Conservation (phyloP, 2,888 invertebrate genomes). For the Brachycybe producta region DNA sequence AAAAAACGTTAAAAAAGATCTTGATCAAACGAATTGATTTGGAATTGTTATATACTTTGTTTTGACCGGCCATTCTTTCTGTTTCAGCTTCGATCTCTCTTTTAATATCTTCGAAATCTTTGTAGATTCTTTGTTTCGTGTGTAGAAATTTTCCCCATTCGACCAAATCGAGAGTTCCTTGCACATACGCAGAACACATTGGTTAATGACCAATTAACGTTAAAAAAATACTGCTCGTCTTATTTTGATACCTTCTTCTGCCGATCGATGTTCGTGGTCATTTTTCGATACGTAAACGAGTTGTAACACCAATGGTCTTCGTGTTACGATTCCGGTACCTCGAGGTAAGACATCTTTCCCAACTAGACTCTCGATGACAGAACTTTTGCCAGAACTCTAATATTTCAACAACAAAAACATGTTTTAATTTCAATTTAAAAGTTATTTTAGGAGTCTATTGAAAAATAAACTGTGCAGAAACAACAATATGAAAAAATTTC, state of each 20-base stretch:
- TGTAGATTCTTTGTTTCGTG: constrained; percentile 71
- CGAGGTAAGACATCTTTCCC: constrained; percentile 94
- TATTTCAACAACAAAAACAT: no score
- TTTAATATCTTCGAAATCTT: constrained; percentile 81
- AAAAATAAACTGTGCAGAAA: no score
- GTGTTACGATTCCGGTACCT: constrained; percentile 93
- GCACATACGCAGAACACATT: constrained; percentile 23
- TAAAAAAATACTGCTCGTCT: neutral
- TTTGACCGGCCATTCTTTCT: constrained; percentile 80
- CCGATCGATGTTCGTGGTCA: constrained; percentile 69
- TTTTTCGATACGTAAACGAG: constrained; percentile 81
- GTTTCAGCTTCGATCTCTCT: constrained; percentile 90
- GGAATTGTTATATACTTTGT: constrained; percentile 47
- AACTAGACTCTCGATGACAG: constrained; percentile 94
- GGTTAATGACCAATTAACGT: neutral
- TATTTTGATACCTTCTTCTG: constrained; percentile 59
- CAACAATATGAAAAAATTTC: no score
- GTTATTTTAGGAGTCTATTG: no score
- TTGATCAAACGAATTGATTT: neutral
- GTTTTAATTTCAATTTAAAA: no score
- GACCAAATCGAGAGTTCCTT: constrained; percentile 70
- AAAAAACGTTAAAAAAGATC: neutral
- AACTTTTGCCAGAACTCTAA: constrained; percentile 98
- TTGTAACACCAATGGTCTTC: constrained; percentile 86
- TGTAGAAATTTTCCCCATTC: constrained; percentile 97